Evolutionary conservation across 2,797 vertebrate genomes (phyloP), one percentile per base, ranked within the genome.

Genomic region (Acrossocheilus wenchowensis): DNA sequence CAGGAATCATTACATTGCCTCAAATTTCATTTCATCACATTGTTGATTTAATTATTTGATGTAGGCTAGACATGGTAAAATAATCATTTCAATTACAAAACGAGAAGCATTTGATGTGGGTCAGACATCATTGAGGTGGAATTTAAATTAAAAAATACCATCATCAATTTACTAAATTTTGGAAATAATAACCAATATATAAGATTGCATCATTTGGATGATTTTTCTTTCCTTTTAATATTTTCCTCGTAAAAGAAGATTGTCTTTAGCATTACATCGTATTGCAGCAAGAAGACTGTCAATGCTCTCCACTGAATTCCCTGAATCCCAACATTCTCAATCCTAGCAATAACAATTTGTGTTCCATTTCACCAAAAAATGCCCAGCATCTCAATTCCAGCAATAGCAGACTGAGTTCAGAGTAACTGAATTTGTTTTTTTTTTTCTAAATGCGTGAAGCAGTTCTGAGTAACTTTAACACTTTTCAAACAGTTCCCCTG

Each of bases 1-100:
- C 66, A 81, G 83, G 78, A 82, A 85, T 87, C 79, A 77, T 88
- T 78, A 15, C 30, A 83, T 80, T 83, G 80, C 79, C 87, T 74
- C 72, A 80, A 81, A 79, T 80, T 85, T 84, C 71, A 81, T 81
- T 87, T 79, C 48, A 81, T 86, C n/a, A 87, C 77, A 73, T 60
- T 88, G 84, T 81, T 80, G 78, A 89, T 91, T 88, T 78, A 88
- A 85, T 86, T 88, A 89, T 89, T 86, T 89, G 80, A 91, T 86
- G 71, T 82, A 39, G 43, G n/a, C 57, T 64, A 64, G 43, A 83
- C 66, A 72, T 30, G 39, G 26, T 80, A 73, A 43, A 57, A 68
- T 5, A 60, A 60, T 71, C 0, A 81, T 87, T 87, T 83, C 11
- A 43, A 66, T 66, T 73, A 71, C 64, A 84, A 45, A 9, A 48